These are phyloP conservation scores for Merluccius polli DNA, from an alignment of 2,797 vertebrate species.

Conservation along the genomic window DNA sequence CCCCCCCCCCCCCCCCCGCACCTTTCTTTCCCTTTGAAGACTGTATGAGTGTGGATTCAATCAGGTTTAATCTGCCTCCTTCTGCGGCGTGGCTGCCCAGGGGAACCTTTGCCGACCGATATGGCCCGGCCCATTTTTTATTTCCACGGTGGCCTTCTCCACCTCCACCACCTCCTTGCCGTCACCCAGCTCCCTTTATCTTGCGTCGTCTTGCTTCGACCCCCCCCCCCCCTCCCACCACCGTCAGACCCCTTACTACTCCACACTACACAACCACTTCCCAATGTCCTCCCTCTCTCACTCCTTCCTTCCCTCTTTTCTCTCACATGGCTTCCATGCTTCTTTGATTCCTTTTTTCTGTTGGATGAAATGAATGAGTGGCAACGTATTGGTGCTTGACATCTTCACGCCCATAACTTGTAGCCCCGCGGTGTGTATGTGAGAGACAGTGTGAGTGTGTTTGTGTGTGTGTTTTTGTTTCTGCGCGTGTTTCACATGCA, in stretches of 20 bases:
- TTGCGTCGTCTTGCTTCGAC: too few relatives aligned
- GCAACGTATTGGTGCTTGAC: background rate
- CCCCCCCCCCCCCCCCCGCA: too few relatives aligned
- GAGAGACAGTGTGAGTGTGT: background rate
- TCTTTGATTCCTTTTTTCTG: background rate
- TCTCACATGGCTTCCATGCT: background rate
- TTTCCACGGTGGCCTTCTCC: conserved; percentile 29
- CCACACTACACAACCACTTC: background rate
- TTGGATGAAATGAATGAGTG: background rate
- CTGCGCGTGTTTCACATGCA: background rate
- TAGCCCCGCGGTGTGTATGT: background rate
- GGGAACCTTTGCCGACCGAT: conserved; percentile 31
- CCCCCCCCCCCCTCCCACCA: too few relatives aligned
- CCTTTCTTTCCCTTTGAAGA: conserved; percentile 44
- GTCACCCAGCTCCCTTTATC: too few relatives aligned
- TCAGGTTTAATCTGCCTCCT: conserved; percentile 46
- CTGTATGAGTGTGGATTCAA: conserved; percentile 45
- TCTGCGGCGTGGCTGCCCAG: conserved; percentile 22
- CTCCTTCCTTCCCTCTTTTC: background rate
- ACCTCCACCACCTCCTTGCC: conserved; percentile 1
- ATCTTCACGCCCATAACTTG: background rate
- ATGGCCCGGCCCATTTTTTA: conserved; percentile 22
- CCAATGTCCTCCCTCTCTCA: background rate
- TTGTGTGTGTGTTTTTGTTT: conserved; percentile 4
- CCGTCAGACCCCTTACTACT: too few relatives aligned